Evolutionary conservation across 2,113 vertebrate genomes (phyloP), one percentile per base, ranked within the genome.

Genomic region (Callithrix jacchus): DNA sequence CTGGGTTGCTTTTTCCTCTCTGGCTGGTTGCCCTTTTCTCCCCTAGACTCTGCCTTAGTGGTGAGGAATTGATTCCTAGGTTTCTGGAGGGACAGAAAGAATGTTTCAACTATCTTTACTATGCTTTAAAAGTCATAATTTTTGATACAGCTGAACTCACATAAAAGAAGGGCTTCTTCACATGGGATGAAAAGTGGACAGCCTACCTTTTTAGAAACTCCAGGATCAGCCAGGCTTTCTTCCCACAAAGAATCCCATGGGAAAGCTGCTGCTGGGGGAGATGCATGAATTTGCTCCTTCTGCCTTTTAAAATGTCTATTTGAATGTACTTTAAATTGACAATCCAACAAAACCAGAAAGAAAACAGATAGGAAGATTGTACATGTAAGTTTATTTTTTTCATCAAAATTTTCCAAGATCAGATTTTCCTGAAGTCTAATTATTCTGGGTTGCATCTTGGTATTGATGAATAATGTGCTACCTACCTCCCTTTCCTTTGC

Each of bases 241-340:
- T 85, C 40, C 83, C 6, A 5, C 10, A 14, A 30, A 1, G 7
- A 10, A 21, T 40, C 8, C 56, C 47, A 7, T 11, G 61, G 66
- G 58, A 74, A 80, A 86, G 61, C 6, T 40, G 16, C 32, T 5
- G 49, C 14, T 32, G 83, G 49, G 47, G 27, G 52, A 74, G 16
- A 79, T 52, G 23, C 2, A 6, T 54, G 64, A 94, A 68, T 85
- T 71, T 21, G 8, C 49, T 91, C 21, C 52, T 66, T 92, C 61
- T 87, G 91, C 23, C 30, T 87, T 91, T 92, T 96, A 13, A 87
- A 89, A 91, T 81, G 16, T 84, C 49, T 45, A 21, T 20, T 97
- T 68, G 79, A 88, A 82, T 32, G 47, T 16, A 87, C 21, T 76
- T 91, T 87, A 90, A 66, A 70, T 83, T 42, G 35, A 95, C 94